Conservation (phyloP, 2,113 vertebrate genomes). For the Pavo muticus region DNA sequence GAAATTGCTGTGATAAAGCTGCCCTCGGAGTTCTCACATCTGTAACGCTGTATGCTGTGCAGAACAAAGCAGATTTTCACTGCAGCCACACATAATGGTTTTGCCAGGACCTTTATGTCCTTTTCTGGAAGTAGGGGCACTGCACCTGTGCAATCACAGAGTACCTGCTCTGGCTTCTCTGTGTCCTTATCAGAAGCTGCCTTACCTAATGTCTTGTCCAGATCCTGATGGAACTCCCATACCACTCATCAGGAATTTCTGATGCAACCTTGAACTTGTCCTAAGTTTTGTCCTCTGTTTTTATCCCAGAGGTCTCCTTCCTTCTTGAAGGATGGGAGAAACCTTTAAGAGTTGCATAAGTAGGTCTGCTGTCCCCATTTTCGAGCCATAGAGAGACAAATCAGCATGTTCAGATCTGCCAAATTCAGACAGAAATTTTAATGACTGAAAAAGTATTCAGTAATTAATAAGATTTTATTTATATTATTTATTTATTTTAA, state of each 20-base stretch:
- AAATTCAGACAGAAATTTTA: background rate
- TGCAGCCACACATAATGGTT: background rate
- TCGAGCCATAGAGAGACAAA: background rate
- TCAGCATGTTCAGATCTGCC: background rate
- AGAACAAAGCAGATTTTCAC: background rate
- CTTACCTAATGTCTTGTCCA: accelerated
- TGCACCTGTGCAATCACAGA: background rate
- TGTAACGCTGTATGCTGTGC: background rate
- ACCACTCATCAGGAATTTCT: background rate
- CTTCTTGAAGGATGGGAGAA: background rate
- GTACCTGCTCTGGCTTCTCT: background rate
- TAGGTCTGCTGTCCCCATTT: background rate
- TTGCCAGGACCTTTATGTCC: background rate
- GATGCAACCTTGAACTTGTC: background rate
- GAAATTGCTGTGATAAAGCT: background rate
- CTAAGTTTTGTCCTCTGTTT: background rate
- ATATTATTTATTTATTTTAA: background rate
- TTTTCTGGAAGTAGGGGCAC: background rate
- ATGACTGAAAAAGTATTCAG: background rate
- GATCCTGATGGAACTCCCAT: background rate
- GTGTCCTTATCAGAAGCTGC: background rate
- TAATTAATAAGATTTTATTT: background rate
- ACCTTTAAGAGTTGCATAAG: background rate
- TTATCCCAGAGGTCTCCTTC: background rate
- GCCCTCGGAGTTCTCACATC: background rate